Base-by-base conservation (phyloP, 2,113 vertebrate species). In the Malurus cyaneus region DNA sequence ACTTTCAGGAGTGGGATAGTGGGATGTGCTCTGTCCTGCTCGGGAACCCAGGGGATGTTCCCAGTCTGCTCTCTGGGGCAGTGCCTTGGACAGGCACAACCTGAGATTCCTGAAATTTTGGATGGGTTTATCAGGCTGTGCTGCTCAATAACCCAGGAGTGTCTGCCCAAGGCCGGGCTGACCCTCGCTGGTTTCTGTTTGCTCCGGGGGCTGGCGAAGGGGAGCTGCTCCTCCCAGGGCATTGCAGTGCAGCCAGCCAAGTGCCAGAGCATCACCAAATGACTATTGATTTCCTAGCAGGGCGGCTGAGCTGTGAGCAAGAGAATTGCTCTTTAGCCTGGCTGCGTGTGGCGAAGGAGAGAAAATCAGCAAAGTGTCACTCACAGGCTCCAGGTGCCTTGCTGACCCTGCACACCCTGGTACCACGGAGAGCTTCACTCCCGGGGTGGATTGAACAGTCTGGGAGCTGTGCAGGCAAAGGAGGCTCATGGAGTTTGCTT, bases 231-330 rank as follows among this genome's bases (percentile, higher is more conserved):
- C 76, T 97, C 76, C 41, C 14, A 11, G 62, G 76, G 96, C 66
- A 44, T 77, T 54, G 41, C 14, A 5, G 46, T 20, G 73, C 70
- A 80, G 80, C 24, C 70, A 95, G 93, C 89, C 31, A 10, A 80
- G 86, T 78, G 94, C 97, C 96, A 62, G 88, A 32, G 8, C 25
- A 71, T 74, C 86, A 77, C 93, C 95, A 96, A 91, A 97, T 79
- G 64, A 59, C 93, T 93, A 96, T 97, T 89, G 96, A 97, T 97
- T 97, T 97, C 94, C 94, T 89, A 76, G 91, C 90, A 86, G 88
- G 88, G 73, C 0, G 11, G 42, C 90, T 82, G 90, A 96, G 86
- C 41, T 84, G 57, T 18, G 84, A 92, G 93, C 86, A 59, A 28
- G 93, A 92, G 87, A 76, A 4, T 76, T 82, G 93, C 88, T 92